Evolutionary conservation across 2,113 vertebrate genomes (phyloP).

Genomic region (Neolamprologus cancellatus): DNA sequence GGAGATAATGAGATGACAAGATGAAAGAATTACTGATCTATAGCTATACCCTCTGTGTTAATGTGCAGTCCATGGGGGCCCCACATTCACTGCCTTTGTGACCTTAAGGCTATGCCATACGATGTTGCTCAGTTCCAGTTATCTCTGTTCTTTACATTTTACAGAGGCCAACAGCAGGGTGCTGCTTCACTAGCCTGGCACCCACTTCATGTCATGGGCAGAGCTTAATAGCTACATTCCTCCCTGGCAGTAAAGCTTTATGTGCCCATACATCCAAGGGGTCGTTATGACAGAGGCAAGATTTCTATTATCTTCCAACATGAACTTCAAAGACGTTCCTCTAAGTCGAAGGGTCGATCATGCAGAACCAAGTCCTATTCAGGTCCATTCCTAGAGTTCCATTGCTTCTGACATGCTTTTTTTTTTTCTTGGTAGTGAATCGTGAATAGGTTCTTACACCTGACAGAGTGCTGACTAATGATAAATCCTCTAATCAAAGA

Average conservation of each 20-base stretch:
- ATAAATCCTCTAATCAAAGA: constrained; percentile 6
- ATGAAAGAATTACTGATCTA: neutral
- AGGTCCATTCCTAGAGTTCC: constrained; percentile 32
- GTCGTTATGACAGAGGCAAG: constrained; percentile 17
- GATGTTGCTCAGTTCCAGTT: neutral
- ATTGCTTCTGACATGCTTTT: constrained; percentile 43
- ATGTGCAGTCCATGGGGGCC: neutral
- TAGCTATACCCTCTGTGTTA: neutral
- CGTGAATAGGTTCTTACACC: neutral
- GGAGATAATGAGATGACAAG: neutral
- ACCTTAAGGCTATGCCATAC: constrained; percentile 4
- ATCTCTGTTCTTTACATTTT: neutral
- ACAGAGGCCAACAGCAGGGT: neutral
- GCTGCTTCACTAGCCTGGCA: constrained; percentile 10
- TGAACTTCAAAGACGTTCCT: constrained; percentile 59
- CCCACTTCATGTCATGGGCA: neutral
- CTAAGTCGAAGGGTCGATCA: constrained; percentile 35
- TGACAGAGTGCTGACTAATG: constrained; percentile 5
- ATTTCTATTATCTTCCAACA: constrained; percentile 23
- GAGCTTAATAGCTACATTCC: constrained; percentile 23
- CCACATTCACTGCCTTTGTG: constrained; percentile 11
- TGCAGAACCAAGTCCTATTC: constrained; percentile 55
- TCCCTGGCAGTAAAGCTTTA: neutral
- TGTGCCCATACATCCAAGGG: neutral
- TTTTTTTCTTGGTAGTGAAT: neutral